These are phyloP conservation scores for Silurus lanzhouensis DNA, from an alignment of 2,797 vertebrate genomes.

Conservation along the genomic window DNA sequence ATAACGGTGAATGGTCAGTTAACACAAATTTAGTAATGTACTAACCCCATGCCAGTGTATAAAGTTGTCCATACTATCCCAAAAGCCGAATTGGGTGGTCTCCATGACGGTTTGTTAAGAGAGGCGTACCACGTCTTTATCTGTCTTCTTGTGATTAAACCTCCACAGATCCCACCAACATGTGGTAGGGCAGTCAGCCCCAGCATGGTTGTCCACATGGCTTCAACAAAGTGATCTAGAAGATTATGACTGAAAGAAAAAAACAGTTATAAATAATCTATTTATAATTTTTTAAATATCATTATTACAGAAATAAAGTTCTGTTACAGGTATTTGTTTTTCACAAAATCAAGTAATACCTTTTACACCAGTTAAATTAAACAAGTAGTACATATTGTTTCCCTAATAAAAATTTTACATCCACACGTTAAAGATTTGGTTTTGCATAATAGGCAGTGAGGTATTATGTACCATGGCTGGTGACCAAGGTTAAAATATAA, in stretches of 20 bases:
- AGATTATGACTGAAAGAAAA: neutral
- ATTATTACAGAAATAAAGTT: neutral
- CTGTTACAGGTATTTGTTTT: neutral
- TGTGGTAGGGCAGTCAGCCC: constrained; percentile 77
- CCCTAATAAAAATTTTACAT: neutral
- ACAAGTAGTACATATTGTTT: neutral
- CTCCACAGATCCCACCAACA: constrained; percentile 72
- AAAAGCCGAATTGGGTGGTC: constrained; percentile 77
- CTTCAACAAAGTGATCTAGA: constrained; percentile 19
- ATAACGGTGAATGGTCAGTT: neutral
- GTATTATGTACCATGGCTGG: neutral
- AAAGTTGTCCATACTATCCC: constrained; percentile 76
- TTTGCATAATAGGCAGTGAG: neutral
- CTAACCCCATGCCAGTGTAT: constrained; percentile 82
- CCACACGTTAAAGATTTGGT: no score
- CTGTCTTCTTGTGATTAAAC: constrained; percentile 69
- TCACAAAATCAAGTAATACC: neutral
- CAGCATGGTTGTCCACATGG: constrained; percentile 72
- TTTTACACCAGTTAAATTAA: neutral
- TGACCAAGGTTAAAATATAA: neutral
- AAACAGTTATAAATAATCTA: no score
- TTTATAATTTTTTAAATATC: no score
- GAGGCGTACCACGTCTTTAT: constrained; percentile 77
- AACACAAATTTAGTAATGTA: neutral
- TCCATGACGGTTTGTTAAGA: constrained; percentile 78